phyloP scores from a whole-genome alignment of 1,140 invertebrate genomes.

The Alviniconcha marisindica region DNA sequence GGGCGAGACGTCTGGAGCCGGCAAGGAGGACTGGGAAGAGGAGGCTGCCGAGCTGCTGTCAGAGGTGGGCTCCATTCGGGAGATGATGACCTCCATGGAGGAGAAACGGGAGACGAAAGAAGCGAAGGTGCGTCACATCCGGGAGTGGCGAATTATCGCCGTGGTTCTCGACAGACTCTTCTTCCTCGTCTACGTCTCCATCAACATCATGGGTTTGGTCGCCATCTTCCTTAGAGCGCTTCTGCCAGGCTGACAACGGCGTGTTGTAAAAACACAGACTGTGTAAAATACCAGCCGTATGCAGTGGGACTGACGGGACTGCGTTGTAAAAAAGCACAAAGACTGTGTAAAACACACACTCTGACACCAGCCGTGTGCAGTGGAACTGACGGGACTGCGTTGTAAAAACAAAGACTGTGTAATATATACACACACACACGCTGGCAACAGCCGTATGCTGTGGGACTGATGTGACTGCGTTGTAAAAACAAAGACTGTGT shows the following conservation, averaged over 20 bases:
- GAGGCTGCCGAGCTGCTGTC: slow-evolving; percentile 28
- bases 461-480: no score
- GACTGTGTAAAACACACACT: no score
- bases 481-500: no score
- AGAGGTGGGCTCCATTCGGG: slow-evolving; percentile 46
- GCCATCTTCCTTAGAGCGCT: slow-evolving; percentile 57
- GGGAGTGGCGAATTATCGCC: slow-evolving; percentile 71
- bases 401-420: no score
- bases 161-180: slow-evolving; percentile 70
- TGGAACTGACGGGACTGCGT: no score
- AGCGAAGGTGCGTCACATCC: slow-evolving; percentile 37
- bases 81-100: slow-evolving; percentile 43
- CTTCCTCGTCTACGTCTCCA: slow-evolving; percentile 68
- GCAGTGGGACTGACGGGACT: no score
- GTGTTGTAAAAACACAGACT: neutral
- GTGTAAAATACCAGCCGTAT: no score
- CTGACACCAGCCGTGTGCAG: no score
- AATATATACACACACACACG: no score
- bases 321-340: no score
- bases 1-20: slow-evolving; percentile 6
- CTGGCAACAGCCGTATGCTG: no score
- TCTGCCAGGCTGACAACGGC: neutral
- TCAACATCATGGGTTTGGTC: slow-evolving; percentile 63
- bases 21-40: slow-evolving; percentile 29
- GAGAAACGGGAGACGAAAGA: slow-evolving; percentile 36